Evolutionary conservation across 2,888 invertebrate genomes (phyloP), one percentile per base, ranked within the genome.

Genomic region (Agrochola circellaris): DNA sequence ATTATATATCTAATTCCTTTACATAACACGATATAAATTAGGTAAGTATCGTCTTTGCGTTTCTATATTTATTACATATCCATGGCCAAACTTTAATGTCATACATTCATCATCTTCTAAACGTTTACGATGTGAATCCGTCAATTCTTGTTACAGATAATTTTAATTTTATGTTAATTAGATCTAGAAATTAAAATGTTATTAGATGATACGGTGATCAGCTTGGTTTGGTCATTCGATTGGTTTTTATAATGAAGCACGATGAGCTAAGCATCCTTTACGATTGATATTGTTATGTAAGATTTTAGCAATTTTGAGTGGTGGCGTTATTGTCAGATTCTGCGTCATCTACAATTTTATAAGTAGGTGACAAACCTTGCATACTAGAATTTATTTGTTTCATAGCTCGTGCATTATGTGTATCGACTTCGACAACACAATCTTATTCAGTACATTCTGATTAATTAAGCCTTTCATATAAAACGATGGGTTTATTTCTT

Each of bases 181-280:
- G 66, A 60, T 74, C 60, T 64, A 61, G 62, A 81, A 71, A 78
- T 79, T 71, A 66, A 79, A 83, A 69, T 73, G 58, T 81, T 84
- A 87, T 88, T 81, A 85, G 68, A 87, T 87, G 87, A 77, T 79
- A 87, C 81, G 88, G 77, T 81, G 72, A 87, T 88, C 79, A 81
- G 38, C 68, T 75, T 67, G 51, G 54, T 73, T 88, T 80, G 74
- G 82, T 73, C 77, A 70, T 80, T 75, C 74, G 79, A 65, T 86
- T 79, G 69, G 73, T 73, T 79, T 80, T 75, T 81, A n/a, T 83
- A 81, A 84, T 88, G 74, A 81, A 54, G 62, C 48, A 70, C 66
- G 66, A 76, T 75, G 77, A 86, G 71, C 20, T 45, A 38, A 81
- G 70, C 65, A 71, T 80, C 79, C 74, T 79, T 60, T 84, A 66